Conservation (phyloP, 2,113 vertebrate genomes). For the Protobothrops flavoviridis region DNA sequence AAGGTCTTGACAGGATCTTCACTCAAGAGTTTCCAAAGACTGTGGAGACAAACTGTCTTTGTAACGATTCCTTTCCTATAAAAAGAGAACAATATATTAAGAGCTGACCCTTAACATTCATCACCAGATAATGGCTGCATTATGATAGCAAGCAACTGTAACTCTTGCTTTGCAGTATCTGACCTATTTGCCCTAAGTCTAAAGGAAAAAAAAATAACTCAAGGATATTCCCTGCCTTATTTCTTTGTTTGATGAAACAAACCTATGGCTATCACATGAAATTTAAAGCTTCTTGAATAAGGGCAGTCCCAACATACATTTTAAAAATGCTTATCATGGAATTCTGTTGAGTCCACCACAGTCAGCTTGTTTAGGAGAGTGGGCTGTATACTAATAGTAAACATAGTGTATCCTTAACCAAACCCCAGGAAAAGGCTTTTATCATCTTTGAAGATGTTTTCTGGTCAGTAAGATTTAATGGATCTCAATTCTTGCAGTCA, state of each 20-base stretch:
- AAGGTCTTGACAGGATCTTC: background rate
- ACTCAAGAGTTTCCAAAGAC: background rate
- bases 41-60: background rate
- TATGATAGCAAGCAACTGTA: background rate
- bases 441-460: background rate
- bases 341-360: background rate
- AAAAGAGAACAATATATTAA: background rate
- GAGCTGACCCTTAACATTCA: background rate
- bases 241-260: background rate
- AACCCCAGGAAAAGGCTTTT: background rate
- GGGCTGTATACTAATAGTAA: background rate
- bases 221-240: background rate
- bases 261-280: background rate
- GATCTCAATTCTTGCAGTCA: background rate
- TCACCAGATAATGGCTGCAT: background rate
- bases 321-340: background rate
- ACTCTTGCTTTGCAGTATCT: background rate
- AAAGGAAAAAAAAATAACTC: background rate
- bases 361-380: background rate
- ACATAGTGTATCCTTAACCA: background rate
- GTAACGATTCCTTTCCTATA: background rate
- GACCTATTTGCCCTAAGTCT: background rate
- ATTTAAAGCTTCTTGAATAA: background rate
- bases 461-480: background rate
- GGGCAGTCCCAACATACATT: background rate